Percentiles rank a stretch among this genome's conserved stretches.
Evolutionary conservation across 2,888 invertebrate species (phyloP).

Genomic region (Sylvicola fuscatus): DNA sequence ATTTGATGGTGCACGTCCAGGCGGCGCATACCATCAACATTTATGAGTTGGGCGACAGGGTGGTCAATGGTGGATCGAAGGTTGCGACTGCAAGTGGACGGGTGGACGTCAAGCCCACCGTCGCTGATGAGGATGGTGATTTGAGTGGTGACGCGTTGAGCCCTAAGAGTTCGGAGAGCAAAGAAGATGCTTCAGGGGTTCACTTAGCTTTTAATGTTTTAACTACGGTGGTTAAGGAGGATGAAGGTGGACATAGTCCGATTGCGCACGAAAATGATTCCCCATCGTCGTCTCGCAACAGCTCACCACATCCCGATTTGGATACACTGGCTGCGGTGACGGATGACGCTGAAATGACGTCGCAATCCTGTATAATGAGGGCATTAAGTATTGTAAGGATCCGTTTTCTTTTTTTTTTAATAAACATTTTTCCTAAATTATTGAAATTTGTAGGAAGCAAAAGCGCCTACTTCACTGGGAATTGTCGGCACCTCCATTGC

Average conservation of each 20-base stretch:
- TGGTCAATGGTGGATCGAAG: too few species aligned
- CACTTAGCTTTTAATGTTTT: too few species aligned
- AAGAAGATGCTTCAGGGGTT: too few species aligned
- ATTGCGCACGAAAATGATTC: slow-evolving; percentile 1
- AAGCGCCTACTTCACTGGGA: slow-evolving; percentile 10
- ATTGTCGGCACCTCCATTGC: slow-evolving; percentile 19
- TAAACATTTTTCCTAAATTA: background rate
- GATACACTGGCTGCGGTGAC: background rate
- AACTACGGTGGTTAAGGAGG: too few species aligned
- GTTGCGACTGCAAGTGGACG: too few species aligned
- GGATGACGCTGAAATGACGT: background rate
- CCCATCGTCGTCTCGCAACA: slow-evolving; percentile 2
- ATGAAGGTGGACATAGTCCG: too few species aligned
- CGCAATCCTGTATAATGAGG: slow-evolving; percentile 18
- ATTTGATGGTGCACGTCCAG: slow-evolving; percentile 47
- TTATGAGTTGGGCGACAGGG: slow-evolving; percentile 33
- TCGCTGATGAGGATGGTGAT: too few species aligned
- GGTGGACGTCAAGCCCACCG: too few species aligned
- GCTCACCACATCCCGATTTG: slow-evolving; percentile 3
- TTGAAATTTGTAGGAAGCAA: slow-evolving; percentile 6
- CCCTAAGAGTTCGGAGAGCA: too few species aligned
- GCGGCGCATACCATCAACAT: slow-evolving; percentile 48
- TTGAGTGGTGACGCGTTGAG: too few species aligned
- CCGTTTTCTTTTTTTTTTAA: background rate
- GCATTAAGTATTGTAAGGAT: slow-evolving; percentile 24